These are phyloP conservation scores for Synanthedon vespiformis DNA, from an alignment of 2,888 invertebrate genomes.

Conservation along the genomic window DNA sequence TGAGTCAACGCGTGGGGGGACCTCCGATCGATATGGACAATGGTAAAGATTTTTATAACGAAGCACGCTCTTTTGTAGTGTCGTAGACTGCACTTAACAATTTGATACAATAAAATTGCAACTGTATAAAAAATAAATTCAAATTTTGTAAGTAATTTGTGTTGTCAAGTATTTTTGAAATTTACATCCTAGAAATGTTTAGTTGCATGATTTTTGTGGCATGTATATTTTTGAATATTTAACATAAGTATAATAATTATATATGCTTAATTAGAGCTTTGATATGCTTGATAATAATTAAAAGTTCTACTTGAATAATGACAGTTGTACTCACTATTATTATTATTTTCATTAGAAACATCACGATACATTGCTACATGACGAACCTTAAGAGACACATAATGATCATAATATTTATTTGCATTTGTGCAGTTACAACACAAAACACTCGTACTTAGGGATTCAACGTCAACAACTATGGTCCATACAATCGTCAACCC, in stretches of 20 bases:
- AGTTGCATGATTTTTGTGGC: background rate
- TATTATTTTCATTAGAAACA: no score
- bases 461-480: slow-evolving; percentile 48
- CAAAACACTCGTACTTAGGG: slow-evolving; percentile 67
- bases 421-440: slow-evolving; percentile 60
- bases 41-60: slow-evolving; percentile 75
- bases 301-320: no score
- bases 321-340: no score
- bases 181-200: background rate
- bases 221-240: background rate
- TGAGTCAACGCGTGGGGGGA: slow-evolving; percentile 78
- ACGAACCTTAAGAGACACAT: no score
- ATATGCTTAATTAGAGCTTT: no score
- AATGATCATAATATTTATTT: slow-evolving; percentile 16
- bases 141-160: background rate
- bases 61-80: slow-evolving; percentile 60
- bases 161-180: background rate
- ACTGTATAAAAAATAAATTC: background rate
- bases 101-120: slow-evolving; percentile 19
- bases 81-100: slow-evolving; percentile 58
- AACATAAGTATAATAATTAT: no score
- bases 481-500: slow-evolving; percentile 48
- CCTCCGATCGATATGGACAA: slow-evolving; percentile 92
- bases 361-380: no score
- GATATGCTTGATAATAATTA: no score